Base-by-base conservation (phyloP, 2,888 invertebrate genomes). In the Cheilosia grossa region DNA sequence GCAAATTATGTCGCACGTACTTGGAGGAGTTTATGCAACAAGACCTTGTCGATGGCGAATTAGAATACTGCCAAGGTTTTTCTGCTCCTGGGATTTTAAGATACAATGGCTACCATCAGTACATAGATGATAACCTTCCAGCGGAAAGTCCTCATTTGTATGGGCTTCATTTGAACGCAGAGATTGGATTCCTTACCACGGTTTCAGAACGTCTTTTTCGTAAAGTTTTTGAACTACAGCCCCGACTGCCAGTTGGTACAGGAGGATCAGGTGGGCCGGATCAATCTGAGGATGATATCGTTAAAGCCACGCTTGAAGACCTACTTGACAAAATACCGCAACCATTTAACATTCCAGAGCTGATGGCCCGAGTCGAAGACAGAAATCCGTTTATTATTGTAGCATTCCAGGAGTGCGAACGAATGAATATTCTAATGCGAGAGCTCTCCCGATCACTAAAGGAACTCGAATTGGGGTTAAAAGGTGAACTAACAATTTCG, bases 401-500 rank as follows among this genome's bases (percentile, higher is more conserved):
- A 0, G 97, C 97, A 0, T 94, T 97, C 88, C 97, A 98, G 87
- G 98, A 99, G 92, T 98, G 98, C 91, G 98, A 98, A 91, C 94
- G 98, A 51, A 98, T 98, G 98, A 98, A 98, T 91, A 94, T 93
- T 44, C 94, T 99, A 7, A 97, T 97, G 90, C 93, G 94, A 2
- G 97, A 98, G 92, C 94, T 98, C 82, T 94, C 94, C 69, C 93
- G 97, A 37, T 97, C 98, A 0, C 93, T 98, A 6, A 94, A 94
- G 88, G 98, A 98, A 92, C 92, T 97, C 0, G 97, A 98, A 87
- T 93, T 98, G 15, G 98, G 98, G 4, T 92, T 98, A 5, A 98
- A 98, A 93, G 98, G 98, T 67, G 98, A 98, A 92, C 91, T 98
- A 88, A 98, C 98, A 0, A 98, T 98, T 87, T 98, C 98, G 69